phyloP scores from a whole-genome alignment of 2,888 invertebrate genomes.

The Rhagonycha lutea region DNA sequence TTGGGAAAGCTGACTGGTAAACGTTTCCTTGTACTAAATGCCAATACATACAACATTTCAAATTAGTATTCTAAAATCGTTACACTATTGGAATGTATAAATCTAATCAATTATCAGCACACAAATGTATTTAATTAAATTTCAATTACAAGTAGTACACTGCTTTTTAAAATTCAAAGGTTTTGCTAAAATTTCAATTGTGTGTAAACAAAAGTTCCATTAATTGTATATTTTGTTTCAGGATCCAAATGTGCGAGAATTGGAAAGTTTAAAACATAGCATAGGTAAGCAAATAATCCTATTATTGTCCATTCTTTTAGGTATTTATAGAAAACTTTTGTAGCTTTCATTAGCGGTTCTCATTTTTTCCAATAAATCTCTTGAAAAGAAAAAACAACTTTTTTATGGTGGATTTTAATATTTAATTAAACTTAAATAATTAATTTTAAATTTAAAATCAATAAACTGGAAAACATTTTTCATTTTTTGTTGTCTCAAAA shows the following conservation, averaged over 20 bases:
- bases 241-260: conserved; percentile 59
- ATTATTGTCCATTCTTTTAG: conserved; percentile 7
- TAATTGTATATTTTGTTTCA: conserved; percentile 43
- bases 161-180: not conserved
- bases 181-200: not conserved
- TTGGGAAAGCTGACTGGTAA: not conserved
- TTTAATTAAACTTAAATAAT: no score
- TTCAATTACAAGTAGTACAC: not conserved
- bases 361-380: no score
- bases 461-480: no score
- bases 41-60: not conserved
- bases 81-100: not conserved
- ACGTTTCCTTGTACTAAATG: not conserved
- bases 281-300: conserved; percentile 40
- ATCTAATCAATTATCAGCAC: not conserved
- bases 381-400: no score
- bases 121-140: not conserved
- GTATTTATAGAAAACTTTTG: not conserved
- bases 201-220: not conserved
- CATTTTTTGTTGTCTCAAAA: no score
- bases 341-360: no score
- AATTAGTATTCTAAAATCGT: not conserved
- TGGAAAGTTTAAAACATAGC: conserved; percentile 57
- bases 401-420: no score
- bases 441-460: no score